These are phyloP conservation scores for Jacana jacana DNA, from an alignment of 2,113 vertebrate species.

Conservation along the genomic window DNA sequence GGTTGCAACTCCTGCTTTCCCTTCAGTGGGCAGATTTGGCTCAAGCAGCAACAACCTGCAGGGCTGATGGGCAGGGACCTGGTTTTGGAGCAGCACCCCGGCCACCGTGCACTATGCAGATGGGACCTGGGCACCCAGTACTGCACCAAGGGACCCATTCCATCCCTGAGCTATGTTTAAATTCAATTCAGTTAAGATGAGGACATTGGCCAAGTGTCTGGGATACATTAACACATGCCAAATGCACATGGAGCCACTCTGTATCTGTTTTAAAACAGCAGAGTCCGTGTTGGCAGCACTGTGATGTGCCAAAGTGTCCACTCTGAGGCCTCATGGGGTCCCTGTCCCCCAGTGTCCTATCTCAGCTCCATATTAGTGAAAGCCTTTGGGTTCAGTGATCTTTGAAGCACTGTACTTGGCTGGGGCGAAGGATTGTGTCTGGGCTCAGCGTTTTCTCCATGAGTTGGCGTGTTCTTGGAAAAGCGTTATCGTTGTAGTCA, in stretches of 20 bases:
- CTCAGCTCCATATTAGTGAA: background rate
- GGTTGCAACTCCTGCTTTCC: background rate
- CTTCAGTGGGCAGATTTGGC: background rate
- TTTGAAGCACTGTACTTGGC: background rate
- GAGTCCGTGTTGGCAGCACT: fast-evolving
- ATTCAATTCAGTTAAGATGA: background rate
- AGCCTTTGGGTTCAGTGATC: background rate
- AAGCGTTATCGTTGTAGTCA: fast-evolving
- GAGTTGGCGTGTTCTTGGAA: fast-evolving
- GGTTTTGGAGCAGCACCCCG: background rate
- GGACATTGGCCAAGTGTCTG: background rate
- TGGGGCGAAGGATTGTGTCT: background rate
- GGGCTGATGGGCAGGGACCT: background rate
- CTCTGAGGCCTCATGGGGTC: fast-evolving
- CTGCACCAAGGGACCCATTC: background rate
- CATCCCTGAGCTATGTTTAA: fast-evolving
- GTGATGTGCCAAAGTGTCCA: fast-evolving
- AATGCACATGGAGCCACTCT: fast-evolving
- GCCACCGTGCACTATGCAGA: fast-evolving
- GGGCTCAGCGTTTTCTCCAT: fast-evolving
- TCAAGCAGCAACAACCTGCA: background rate
- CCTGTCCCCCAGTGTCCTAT: fast-evolving
- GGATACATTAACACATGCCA: background rate
- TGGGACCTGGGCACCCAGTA: fast-evolving
- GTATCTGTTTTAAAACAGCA: background rate